A percentile compares a stretch with the other conserved stretches of the same genome.
Conservation (phyloP, 2,797 vertebrate genomes). For the Megaceryle alcyon region DNA sequence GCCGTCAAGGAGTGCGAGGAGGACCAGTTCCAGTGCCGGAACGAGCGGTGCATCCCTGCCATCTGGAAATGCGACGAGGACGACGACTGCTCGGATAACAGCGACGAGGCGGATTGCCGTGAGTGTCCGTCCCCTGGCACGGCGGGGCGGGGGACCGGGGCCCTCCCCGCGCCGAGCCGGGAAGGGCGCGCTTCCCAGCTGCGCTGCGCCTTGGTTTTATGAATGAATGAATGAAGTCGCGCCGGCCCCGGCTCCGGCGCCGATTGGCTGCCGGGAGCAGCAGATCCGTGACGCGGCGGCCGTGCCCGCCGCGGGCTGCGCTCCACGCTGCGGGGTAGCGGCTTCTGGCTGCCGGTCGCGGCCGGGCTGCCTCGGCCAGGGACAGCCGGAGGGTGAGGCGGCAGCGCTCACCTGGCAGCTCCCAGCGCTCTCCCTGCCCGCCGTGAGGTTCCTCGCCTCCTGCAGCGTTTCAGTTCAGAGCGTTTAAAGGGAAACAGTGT, state of each 20-base stretch:
- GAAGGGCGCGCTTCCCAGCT: background rate
- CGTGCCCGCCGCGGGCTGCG: background rate
- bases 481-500: rapidly evolving
- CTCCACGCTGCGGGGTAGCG: background rate
- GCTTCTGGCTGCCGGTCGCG: background rate
- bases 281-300: conserved; percentile 69
- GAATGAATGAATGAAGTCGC: conserved; percentile 83
- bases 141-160: background rate
- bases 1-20: conserved; percentile 86
- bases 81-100: conserved; percentile 95
- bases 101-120: conserved; percentile 96
- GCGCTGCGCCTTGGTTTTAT: conserved; percentile 55
- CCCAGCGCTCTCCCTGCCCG: background rate
- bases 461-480: rapidly evolving
- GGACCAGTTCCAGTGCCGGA: conserved; percentile 93
- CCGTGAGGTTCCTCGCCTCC: background rate
- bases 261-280: conserved; percentile 77
- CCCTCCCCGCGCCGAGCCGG: background rate
- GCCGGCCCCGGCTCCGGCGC: conserved; percentile 38
- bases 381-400: background rate
- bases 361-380: background rate
- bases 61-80: conserved; percentile 97
- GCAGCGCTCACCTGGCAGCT: background rate
- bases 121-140: conserved; percentile 76
- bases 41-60: conserved; percentile 92